phyloP scores from a whole-genome alignment of 2,113 vertebrate genomes.

The Hippocampus abdominalis region DNA sequence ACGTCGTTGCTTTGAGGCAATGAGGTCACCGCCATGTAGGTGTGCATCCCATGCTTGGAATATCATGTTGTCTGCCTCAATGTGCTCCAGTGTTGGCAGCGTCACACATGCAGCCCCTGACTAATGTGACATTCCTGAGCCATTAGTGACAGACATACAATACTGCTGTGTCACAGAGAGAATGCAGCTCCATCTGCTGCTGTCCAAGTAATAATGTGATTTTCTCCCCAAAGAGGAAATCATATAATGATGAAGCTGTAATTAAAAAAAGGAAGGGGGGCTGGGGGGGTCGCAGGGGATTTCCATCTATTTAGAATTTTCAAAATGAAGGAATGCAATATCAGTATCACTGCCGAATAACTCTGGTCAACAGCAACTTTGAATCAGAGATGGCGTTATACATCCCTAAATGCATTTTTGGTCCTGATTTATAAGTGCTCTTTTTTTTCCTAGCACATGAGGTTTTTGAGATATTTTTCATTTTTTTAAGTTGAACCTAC shows the following conservation, averaged over 20 bases:
- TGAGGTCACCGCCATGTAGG: slow-evolving; percentile 57
- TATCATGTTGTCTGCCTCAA: slow-evolving; percentile 62
- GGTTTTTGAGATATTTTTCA: neutral
- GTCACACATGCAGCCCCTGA: slow-evolving; percentile 59
- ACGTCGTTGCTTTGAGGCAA: slow-evolving; percentile 59
- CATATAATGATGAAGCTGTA: slow-evolving; percentile 27
- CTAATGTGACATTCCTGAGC: slow-evolving; percentile 72
- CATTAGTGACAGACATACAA: slow-evolving; percentile 71
- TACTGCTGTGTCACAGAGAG: slow-evolving; percentile 31
- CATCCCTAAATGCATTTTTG: too few relatives aligned
- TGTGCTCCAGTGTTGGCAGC: slow-evolving; percentile 63
- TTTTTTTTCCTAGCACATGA: too few relatives aligned
- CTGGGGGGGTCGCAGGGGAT: too few relatives aligned
- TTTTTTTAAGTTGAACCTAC: too few relatives aligned
- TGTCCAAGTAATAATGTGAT: slow-evolving; percentile 38
- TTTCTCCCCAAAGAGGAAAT: slow-evolving; percentile 44
- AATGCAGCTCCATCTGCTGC: slow-evolving; percentile 30
- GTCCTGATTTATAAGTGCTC: too few relatives aligned
- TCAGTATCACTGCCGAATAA: neutral
- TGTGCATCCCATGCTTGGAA: slow-evolving; percentile 32
- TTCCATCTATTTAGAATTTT: slow-evolving; percentile 16
- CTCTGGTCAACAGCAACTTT: too few relatives aligned
- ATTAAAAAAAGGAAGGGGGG: neutral
- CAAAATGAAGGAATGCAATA: slow-evolving; percentile 8
- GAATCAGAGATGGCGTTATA: too few relatives aligned